Base-by-base conservation (phyloP, 2,113 vertebrate species). In the Cinclus mexicanus region DNA sequence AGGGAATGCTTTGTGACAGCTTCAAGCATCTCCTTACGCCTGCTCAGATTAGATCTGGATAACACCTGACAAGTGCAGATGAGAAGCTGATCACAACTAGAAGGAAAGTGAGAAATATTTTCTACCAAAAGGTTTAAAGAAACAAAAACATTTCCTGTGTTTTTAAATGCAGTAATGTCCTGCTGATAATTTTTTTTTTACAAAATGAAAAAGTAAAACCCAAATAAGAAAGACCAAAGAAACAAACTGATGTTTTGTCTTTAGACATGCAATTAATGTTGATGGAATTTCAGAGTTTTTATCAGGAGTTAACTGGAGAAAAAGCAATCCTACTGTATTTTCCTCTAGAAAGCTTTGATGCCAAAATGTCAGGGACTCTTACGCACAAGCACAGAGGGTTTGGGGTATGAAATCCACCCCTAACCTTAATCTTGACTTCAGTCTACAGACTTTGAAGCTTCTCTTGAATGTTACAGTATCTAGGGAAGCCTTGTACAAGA, bases 111-210 rank as follows among this genome's bases (percentile, higher is more conserved):
- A 90, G 72, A 92, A 86, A 39, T 68, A 67, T 63, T 74, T 92
- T 70, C 83, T 83, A 63, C 33, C 39, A 71, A 89, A 90, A 93
- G 47, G 50, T 92, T 95, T 76, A 90, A 76, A 86, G 71, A 93
- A 90, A 80, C 57, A 77, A 83, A 77, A 76, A 9, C 13, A 61
- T 60, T 55, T 78, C 65, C 35, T 55, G 12, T 77, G 53, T 5
- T 86, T 83, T 81, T 50, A 80, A 86, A 77, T 18, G 42, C 46
- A 85, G 37, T 22, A 10, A 39, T 39, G 29, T 61, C 28, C 50
- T 69, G 42, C 35, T 87, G 64, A 61, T 60, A 14, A 3, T 47
- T 79, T 86, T 57, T 65, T 69, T 59, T 65, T 42, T 0, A 76
- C 31, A 61, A 80, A 86, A 79, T 25, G 18, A 82, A 69, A 70